Percentiles rank a stretch among this genome's conserved stretches.
Evolutionary conservation across 2,113 vertebrate species (phyloP).

Genomic region (Cyprinodon brontotheroides): DNA sequence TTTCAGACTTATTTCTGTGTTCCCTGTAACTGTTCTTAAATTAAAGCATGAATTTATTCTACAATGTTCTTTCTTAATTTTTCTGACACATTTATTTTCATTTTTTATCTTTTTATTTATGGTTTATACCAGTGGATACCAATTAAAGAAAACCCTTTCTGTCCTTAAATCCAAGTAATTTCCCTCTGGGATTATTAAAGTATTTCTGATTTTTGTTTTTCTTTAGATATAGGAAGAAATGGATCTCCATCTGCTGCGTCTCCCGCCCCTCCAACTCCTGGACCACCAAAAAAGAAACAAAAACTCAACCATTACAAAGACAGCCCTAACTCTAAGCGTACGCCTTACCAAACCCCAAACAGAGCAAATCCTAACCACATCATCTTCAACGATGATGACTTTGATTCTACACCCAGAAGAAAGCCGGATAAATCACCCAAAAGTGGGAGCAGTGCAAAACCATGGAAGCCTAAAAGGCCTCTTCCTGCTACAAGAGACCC

Average conservation of each 20-base stretch:
- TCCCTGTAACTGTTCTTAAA: too few species aligned
- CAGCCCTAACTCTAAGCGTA: slow-evolving; percentile 3
- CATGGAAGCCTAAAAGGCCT: slow-evolving; percentile 72
- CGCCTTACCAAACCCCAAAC: slow-evolving; percentile 23
- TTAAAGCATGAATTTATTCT: background rate
- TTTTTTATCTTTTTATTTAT: too few species aligned
- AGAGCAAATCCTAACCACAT: slow-evolving; percentile 39
- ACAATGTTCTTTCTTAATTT: too few species aligned
- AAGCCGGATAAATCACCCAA: slow-evolving; percentile 26
- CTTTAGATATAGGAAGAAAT: slow-evolving; percentile 64
- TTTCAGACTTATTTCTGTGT: too few species aligned
- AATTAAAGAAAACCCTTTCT: background rate
- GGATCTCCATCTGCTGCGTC: slow-evolving; percentile 17
- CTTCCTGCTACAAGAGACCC: slow-evolving; percentile 35
- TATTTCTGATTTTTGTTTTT: background rate
- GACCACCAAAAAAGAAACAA: slow-evolving; percentile 69
- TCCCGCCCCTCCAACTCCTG: slow-evolving; percentile 24
- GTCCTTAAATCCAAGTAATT: background rate
- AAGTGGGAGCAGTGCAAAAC: slow-evolving; percentile 42
- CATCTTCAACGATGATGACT: slow-evolving; percentile 41
- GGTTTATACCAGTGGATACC: background rate
- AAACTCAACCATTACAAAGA: slow-evolving; percentile 45
- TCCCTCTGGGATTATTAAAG: too few species aligned
- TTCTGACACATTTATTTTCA: too few species aligned
- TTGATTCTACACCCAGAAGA: slow-evolving; percentile 14